These are phyloP conservation scores for Phenganax stokvisi DNA, from an alignment of 92 coral and sea anemone genomes.

Conservation along the genomic window DNA sequence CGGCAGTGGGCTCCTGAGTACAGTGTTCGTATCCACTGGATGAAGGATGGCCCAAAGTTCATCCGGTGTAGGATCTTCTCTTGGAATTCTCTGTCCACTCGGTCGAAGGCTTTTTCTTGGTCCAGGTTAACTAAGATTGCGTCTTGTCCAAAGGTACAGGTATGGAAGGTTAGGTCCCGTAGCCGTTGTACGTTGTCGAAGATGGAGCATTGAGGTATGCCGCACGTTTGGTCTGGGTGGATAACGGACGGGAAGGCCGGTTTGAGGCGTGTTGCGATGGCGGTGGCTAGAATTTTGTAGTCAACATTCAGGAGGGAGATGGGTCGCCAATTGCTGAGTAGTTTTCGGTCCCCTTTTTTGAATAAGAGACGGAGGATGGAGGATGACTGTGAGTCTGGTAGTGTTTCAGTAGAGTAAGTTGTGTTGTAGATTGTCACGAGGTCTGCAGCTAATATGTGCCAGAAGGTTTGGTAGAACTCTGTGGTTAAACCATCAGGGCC, in stretches of 20 bases:
- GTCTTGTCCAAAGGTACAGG: neutral
- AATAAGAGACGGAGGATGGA: neutral
- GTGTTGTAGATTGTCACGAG: neutral
- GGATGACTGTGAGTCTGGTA: neutral
- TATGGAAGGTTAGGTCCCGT: slow-evolving; percentile 4
- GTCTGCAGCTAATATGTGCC: neutral
- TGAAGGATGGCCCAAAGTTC: slow-evolving; percentile 10
- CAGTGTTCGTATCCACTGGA: neutral
- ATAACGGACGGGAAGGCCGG: neutral
- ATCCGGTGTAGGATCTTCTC: neutral
- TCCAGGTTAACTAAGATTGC: neutral
- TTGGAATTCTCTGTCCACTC: neutral
- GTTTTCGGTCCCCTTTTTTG: neutral
- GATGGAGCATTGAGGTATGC: slow-evolving; percentile 28
- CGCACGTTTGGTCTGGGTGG: slow-evolving; percentile 32
- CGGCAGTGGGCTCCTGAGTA: neutral
- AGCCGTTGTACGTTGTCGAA: slow-evolving; percentile 19
- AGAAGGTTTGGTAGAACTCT: slow-evolving; percentile 5
- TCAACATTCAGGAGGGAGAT: neutral
- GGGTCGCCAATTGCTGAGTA: neutral
- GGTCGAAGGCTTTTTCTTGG: slow-evolving; percentile 10
- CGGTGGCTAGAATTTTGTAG: slow-evolving; percentile 17
- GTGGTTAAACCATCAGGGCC: slow-evolving; percentile 14
- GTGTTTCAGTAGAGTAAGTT: neutral
- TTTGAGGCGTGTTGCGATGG: slow-evolving; percentile 31